Evolutionary conservation across 2,888 invertebrate genomes (phyloP), one percentile per base, ranked within the genome.

Genomic region (Chrysolina americana): DNA sequence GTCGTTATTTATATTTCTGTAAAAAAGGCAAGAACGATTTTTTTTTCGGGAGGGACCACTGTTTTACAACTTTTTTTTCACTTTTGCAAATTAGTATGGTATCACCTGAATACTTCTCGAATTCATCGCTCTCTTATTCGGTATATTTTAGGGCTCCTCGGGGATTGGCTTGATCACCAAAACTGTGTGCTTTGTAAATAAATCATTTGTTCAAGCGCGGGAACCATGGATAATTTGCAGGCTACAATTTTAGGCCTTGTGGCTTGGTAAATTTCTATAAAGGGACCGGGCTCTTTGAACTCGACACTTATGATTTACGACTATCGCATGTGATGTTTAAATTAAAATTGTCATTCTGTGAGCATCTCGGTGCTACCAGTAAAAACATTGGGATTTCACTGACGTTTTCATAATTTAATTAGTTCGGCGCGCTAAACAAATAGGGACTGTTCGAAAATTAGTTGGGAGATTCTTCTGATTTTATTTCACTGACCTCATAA

Each of bases 201-300:
- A 73, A 70, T 76, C 79, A 78, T 80, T 81, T 81, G 82, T 81
- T 80, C 81, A 70, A 75, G 71, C 68, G 76, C 81, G 78, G 84
- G 83, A 84, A 83, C 83, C 83, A 82, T 81, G 84, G 80, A 78
- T 83, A 84, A 85, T 85, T 85, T 85, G 80, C 81, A 77, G 81
- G 78, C 80, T 77, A 84, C 83, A 84, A 84, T 85, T 85, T 85
- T 82, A 82, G 81, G 83, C 82, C 81, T 84, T 83, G 82, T 82
- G 83, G 78, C 71, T 83, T 79, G 82, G 83, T 84, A 84, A 85
- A 84, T 84, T 81, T 81, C 76, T 79, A 68, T 75, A 72, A 65
- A 72, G 69, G 44, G 65, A 17, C 65, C 75, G 72, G 72, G 59
- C 63, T 65, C 80, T 84, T 84, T 84, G 82, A 83, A 80, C 80